phyloP scores from a whole-genome alignment of 2,888 invertebrate genomes.

The Plagodis dolabraria region DNA sequence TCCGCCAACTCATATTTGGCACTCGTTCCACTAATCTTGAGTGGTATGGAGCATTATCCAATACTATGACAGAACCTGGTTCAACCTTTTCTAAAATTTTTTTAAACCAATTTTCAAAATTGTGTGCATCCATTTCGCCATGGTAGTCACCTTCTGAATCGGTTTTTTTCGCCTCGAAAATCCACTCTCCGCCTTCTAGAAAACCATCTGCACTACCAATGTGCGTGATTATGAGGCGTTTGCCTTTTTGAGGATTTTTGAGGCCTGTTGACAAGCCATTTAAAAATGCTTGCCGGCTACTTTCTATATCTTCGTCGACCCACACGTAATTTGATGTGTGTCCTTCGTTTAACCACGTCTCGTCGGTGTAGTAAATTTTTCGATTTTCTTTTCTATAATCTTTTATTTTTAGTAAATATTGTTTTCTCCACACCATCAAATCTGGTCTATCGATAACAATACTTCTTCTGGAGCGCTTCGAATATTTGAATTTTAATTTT shows the following conservation, averaged over 20 bases:
- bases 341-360: background rate
- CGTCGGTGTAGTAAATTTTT: background rate
- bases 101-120: background rate
- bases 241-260: background rate
- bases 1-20: background rate
- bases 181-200: background rate
- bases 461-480: background rate
- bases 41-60: background rate
- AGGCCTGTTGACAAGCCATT: slow-evolving; percentile 4
- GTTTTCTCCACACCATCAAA: background rate
- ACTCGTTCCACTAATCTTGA: slow-evolving; percentile 1
- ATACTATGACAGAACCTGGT: background rate
- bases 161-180: background rate
- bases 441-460: background rate
- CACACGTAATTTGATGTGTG: background rate
- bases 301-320: background rate
- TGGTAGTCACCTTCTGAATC: background rate
- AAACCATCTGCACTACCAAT: background rate
- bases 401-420: background rate
- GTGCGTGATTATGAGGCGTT: background rate
- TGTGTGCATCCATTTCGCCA: background rate
- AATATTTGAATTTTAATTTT: background rate
- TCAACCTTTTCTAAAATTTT: background rate
- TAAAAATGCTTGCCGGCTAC: slow-evolving; percentile 2
- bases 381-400: background rate